Evolutionary conservation across 2,888 invertebrate genomes (phyloP), one percentile per base, ranked within the genome.

Genomic region (Drosophila siamana): DNA sequence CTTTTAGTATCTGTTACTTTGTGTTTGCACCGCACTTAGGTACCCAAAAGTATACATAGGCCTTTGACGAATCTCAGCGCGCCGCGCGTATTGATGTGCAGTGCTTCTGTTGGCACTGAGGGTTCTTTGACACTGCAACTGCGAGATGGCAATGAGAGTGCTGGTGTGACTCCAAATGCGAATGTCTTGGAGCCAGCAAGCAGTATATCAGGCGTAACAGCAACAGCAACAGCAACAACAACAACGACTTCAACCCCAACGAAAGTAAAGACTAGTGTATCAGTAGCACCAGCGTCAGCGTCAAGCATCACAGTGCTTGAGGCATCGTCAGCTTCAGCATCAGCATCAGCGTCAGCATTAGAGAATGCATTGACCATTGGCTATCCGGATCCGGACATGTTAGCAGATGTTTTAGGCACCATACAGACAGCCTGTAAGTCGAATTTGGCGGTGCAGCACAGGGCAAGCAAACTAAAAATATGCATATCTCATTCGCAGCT

Each of bases 361-460:
- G 95, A 95, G 80, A 94, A 95, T 83, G 94, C 94, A 62, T 94
- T 96, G 71, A 95, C 95, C 81, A 91, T 92, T 89, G 95, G 95
- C 77, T 95, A 95, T 92, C 95, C 95, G 90, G 96, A 96, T 92
- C 94, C 95, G 26, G 95, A 95, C 88, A 94, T 96, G 90, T 93
- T 96, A 62, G 95, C 95, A 48, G 96, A 96, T 91, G 93, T 96
- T 88, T 93, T 96, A 78, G 94, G 95, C 78, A 94, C 95, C 57
- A 94, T 95, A 70, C 94, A 94, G 88, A 92, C 93, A 89, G 92
- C 92, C 87, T 94, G 92, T 92, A 88, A 90, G 89, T 85, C 52
- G 51, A 19, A 8, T 16, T 28, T 16, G 16, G 19, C 19, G 13
- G 8, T 38, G 5, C 33, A 9, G 16, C 24, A 15, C 1, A 40